Base-by-base conservation (phyloP, 1,140 invertebrate species). In the Neomicropteryx cornuta region DNA sequence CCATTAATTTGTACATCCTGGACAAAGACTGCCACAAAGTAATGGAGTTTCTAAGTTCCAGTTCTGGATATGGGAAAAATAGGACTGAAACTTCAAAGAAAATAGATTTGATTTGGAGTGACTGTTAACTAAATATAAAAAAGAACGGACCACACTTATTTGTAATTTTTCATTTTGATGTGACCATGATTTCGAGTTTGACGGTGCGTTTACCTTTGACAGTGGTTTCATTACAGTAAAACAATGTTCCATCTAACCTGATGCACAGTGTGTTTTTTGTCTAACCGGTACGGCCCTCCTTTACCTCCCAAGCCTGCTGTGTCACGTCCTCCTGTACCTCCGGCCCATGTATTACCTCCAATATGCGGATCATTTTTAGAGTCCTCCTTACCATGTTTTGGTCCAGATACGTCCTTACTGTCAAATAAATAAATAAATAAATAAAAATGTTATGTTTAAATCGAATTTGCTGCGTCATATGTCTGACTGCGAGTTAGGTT, bases 331-430 rank as follows among this genome's bases (percentile, higher is more conserved):
- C 92, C 93, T 27, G 83, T 90, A 21, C 93, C 93, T 5, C 93
- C 92, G 24, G 92, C 91, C 92, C 93, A 97, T 1, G 85, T 93
- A 52, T 94, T 95, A 3, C 94, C 93, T 36, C 93, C 93, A 37
- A 95, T 88, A 68, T 97, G 94, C 0, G 91, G 90, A 31, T 84
- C 74, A 51, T 87, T 86, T 5, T 84, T 81, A 1, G 84, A 76
- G 60, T 97, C 89, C 18, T 88, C 68, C 68, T 96, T 94, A 3
- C 94, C 95, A 60, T 92, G 82, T 55, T 97, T 97, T 1, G 92
- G 92, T 0, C 66, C 70, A 19, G 77, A 81, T 1, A 83, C 76
- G 56, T 83, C 82, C 55, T 72, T 49, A 4, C 77, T 59, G 36
- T 59, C 36, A 18, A 47, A 38, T 13, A 14, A 38, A 19, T 34